phyloP scores from a whole-genome alignment of 2,888 invertebrate species.

The Thysanoteuthis rhombus region DNA sequence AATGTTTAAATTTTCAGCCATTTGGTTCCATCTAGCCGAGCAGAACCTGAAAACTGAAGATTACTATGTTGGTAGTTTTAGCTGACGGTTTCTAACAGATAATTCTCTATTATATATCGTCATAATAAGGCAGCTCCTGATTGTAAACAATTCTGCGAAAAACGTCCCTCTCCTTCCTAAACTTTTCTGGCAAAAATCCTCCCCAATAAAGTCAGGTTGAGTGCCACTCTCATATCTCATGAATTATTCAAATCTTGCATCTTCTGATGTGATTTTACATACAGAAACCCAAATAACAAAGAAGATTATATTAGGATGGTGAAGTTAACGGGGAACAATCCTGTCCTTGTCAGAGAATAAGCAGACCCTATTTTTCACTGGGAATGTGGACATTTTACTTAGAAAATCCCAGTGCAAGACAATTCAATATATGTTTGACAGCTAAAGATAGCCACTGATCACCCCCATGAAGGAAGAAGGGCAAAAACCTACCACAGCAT shows the following conservation, averaged over 20 bases:
- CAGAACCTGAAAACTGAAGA: too few species aligned
- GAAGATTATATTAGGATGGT: not conserved
- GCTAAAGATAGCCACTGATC: constrained; percentile 12
- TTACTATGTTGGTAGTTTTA: too few species aligned
- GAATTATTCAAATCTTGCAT: not conserved
- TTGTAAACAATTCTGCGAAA: not conserved
- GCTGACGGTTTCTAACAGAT: too few species aligned
- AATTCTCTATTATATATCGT: not conserved
- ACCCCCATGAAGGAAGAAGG: not conserved
- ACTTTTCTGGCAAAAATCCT: not conserved
- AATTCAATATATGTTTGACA: not conserved
- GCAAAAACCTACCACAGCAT: not conserved
- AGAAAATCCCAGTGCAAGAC: not conserved
- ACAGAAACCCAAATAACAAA: not conserved
- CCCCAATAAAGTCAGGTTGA: not conserved
- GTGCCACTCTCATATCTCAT: not conserved
- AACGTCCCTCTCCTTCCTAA: not conserved
- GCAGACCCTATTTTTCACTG: not conserved
- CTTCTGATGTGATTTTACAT: not conserved
- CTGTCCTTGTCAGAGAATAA: not conserved
- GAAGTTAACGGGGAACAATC: not conserved
- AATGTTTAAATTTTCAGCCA: too few species aligned
- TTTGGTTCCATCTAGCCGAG: too few species aligned
- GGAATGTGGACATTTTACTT: not conserved
- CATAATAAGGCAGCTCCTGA: not conserved